Evolutionary conservation across 1,140 invertebrate genomes (phyloP), one percentile per base, ranked within the genome.

Genomic region (Cydia amplana): DNA sequence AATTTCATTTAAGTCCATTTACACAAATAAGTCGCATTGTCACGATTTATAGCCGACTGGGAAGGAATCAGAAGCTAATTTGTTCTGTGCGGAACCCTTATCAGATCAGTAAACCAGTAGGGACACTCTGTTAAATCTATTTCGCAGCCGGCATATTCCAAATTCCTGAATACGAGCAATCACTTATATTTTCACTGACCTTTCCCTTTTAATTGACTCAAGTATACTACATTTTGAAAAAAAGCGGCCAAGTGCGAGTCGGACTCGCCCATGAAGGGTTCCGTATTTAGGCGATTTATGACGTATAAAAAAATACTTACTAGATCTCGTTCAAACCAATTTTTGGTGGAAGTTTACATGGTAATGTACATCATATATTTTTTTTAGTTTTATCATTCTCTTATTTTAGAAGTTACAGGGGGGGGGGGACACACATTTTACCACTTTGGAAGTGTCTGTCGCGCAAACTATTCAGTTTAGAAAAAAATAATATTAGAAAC

Each of bases 1-100:
- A 78, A 74, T 74, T 82, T 82, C 83, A 87, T 88, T 88, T 88
- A 83, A 83, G 88, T 83, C 80, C 77, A 85, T 85, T 90, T 88
- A 80, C 83, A 83, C 82, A 79, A 84, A 84, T 80, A 85, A 79
- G 79, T 82, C 73, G 78, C 83, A 81, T 81, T 82, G 85, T 86
- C 83, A 86, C 85, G 85, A 88, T 78, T 85, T 80, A 85, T 85
- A 83, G 82, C 18, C 60, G 18, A 9, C 65, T 70, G 25, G 65
- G 28, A 70, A 32, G 65, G 65, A 70, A 70, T 70, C 65, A 40
- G 65, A 16, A 32, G 72, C 51, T 55, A 73, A 73, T 73, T 73
- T 51, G 72, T 73, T 73, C 51, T 49, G 20, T 51, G 23, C 23
- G 25, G 40, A 73, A 51, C 51, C 51, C 51, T 73, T 73, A 49